phyloP scores from a whole-genome alignment of 2,797 vertebrate species.

The Fistularia commersonii region DNA sequence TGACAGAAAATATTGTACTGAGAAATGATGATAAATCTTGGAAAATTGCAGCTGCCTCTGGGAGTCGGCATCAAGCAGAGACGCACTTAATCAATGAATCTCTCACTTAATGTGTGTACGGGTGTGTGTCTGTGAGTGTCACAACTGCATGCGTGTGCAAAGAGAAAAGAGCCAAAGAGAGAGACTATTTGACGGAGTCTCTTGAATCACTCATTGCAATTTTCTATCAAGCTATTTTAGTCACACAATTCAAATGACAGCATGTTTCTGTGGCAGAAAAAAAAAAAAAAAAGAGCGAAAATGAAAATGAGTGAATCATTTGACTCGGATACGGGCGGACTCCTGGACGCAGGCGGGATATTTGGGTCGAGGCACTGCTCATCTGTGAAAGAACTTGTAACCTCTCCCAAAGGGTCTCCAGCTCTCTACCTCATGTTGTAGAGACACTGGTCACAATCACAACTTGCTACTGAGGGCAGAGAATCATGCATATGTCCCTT shows the following conservation, averaged over 20 bases:
- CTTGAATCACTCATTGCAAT: conserved; percentile 25
- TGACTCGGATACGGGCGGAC: conserved; percentile 34
- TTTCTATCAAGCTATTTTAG: conserved; percentile 16
- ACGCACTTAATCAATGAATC: conserved; percentile 28
- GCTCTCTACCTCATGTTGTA: conserved; percentile 79
- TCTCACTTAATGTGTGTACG: conserved; percentile 41
- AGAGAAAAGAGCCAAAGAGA: conserved; percentile 53
- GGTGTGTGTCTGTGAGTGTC: conserved; percentile 5
- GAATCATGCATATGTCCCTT: conserved; percentile 55
- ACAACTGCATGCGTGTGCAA: conserved; percentile 16
- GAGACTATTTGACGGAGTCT: conserved; percentile 41
- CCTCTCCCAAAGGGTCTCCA: conserved; percentile 61
- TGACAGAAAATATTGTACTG: conserved; percentile 18
- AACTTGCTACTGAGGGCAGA: conserved; percentile 74
- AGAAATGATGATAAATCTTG: conserved; percentile 29
- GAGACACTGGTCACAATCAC: conserved; percentile 78
- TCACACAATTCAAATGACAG: background rate
- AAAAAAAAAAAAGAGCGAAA: conserved; percentile 4
- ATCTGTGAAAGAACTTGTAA: conserved; percentile 51
- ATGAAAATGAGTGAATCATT: conserved; percentile 21
- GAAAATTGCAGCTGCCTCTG: conserved; percentile 33
- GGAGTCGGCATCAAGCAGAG: conserved; percentile 35
- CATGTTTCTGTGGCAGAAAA: conserved; percentile 10
- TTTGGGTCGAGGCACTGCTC: conserved; percentile 38
- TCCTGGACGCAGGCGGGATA: conserved; percentile 44